Percentiles rank a stretch among this genome's conserved stretches.
Evolutionary conservation across 2,113 vertebrate genomes (phyloP).

Genomic region (Chloroceryle aenea): DNA sequence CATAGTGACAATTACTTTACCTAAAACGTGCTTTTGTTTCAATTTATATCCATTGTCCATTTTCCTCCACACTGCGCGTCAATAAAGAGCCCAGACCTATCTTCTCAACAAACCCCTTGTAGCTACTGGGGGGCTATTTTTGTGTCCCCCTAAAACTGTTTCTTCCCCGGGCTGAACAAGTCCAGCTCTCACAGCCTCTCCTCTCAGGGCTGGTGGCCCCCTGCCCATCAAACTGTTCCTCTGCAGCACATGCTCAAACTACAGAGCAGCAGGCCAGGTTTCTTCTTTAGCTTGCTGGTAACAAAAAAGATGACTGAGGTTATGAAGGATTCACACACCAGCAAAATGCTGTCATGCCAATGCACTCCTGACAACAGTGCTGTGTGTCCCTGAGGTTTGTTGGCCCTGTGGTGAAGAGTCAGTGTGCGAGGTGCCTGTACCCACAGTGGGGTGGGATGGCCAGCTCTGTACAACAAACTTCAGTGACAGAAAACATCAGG

Average conservation of each 20-base stretch:
- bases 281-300: background rate
- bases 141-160: background rate
- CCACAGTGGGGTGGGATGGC: too few species aligned
- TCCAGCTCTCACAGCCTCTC: background rate
- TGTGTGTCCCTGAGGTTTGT: background rate
- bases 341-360: too few species aligned
- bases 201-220: background rate
- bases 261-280: background rate
- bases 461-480: accelerated
- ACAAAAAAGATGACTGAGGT: background rate
- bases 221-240: background rate
- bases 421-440: background rate
- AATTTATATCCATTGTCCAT: background rate
- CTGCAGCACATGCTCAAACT: background rate
- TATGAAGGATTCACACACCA: background rate
- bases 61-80: background rate
- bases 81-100: background rate
- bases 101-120: background rate
- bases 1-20: background rate
- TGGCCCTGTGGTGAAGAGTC: background rate
- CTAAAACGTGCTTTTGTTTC: background rate
- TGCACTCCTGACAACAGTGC: background rate
- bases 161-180: background rate
- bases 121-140: background rate
- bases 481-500: background rate